Evolutionary conservation across 2,888 invertebrate species (phyloP), one percentile per base, ranked within the genome.

Genomic region (Lithophane leautieri): DNA sequence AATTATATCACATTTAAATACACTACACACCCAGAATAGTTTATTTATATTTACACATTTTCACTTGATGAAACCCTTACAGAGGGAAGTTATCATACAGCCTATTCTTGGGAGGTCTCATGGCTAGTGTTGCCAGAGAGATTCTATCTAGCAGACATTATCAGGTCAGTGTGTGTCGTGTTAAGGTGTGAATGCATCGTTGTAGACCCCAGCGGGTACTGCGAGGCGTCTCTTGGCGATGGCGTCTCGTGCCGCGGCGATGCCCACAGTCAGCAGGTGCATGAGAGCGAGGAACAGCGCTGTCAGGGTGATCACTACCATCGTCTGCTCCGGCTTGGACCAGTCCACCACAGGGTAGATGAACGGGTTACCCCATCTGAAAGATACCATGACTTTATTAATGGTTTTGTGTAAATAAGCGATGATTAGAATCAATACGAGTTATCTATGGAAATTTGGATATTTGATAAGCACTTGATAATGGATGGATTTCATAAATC

Each of bases 341-440:
- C 98, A 98, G 95, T 98, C 97, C 86, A 98, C 96, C 82, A 98
- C 97, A 52, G 97, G 97, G 93, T 98, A 98, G 89, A 98, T 98
- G 91, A 97, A 98, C 62, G 96, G 96, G 85, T 97, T 95, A 73
- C 98, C 98, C 93, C 97, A 97, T 84, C 98, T 98, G 93, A 66
- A 96, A 96, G 78, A 52, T 60, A 58, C 9, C 25, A 74, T 28
- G 14, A 25, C 6, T 34, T n/a, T 3, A 63, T 71, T 71, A 40
- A 47, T 3, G 25, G 28, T 44, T 62, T 50, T 44, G 25, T 62
- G 22, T 16, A n/a, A 28, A 63, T 65, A 47, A 34, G 14, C 19
- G 34, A 65, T n/a, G n/a, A 2, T 47, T 2, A n/a, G 28, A 67
- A 67, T 75, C 40, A 67, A 58, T 79, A 72, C 4, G 42, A 50